These are phyloP conservation scores for Echinarachnius parma DNA, from an alignment of 53 echinoderm and acorn worm genomes.

Conservation along the genomic window DNA sequence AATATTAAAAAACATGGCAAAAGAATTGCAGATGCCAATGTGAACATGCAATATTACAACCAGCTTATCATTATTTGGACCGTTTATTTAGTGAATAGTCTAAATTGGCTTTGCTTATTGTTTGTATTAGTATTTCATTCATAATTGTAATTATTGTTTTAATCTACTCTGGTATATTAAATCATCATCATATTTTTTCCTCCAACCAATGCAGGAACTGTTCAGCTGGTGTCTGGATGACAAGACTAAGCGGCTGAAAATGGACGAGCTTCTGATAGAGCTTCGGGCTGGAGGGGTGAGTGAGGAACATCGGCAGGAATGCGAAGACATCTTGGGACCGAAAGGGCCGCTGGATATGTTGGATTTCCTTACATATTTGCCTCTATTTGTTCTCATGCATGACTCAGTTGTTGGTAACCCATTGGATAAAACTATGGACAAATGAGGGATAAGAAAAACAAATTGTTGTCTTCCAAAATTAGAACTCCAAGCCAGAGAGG, in stretches of 20 bases:
- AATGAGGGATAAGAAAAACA: constrained; percentile 28
- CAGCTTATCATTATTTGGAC: too few relatives aligned
- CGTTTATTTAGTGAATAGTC: too few relatives aligned
- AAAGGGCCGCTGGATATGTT: constrained; percentile 80
- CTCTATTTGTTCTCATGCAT: constrained; percentile 89
- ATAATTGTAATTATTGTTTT: too few relatives aligned
- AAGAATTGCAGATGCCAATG: too few relatives aligned
- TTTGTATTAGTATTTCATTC: too few relatives aligned
- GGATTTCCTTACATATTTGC: constrained; percentile 87
- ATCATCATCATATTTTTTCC: not conserved
- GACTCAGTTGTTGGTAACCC: constrained; percentile 90
- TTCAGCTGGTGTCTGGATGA: constrained; percentile 92
- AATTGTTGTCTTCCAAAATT: too few relatives aligned
- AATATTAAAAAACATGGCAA: too few relatives aligned
- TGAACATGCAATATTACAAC: too few relatives aligned
- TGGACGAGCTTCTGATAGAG: constrained; percentile 75
- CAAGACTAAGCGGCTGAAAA: constrained; percentile 58
- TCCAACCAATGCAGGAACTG: constrained; percentile 59
- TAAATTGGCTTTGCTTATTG: too few relatives aligned
- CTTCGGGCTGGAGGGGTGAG: constrained; percentile 92
- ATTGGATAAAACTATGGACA: constrained; percentile 71
- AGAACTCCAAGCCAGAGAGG: not conserved
- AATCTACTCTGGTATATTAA: too few relatives aligned
- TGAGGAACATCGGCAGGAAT: constrained; percentile 82
- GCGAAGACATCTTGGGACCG: constrained; percentile 63